Base-by-base conservation (phyloP, 2,888 invertebrate species). In the Cheilosia vernalis region DNA sequence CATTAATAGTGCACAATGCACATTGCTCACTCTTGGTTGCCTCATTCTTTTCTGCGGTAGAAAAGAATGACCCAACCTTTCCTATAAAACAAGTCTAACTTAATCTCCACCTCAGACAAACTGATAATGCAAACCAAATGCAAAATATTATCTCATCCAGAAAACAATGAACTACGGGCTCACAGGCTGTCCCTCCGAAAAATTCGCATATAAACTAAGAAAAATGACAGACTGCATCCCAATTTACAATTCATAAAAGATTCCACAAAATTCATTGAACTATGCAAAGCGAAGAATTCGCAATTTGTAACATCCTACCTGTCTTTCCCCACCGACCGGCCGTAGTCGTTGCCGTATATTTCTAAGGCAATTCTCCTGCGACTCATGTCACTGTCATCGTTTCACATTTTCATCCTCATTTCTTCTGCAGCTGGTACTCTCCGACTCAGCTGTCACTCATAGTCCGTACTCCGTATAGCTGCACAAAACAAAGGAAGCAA, bases 351-450 rank as follows among this genome's bases (percentile, higher is more conserved):
- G 63, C 30, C 55, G 61, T 55, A 4, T 7, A 58, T 44, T 51
- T 79, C 73, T 47, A 40, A 73, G 49, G 56, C 47, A 66, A 80
- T 53, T 53, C 79, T 74, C 66, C 17, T 58, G 64, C 80, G 76
- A 81, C 76, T 85, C 76, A 80, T 85, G 85, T 85, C 81, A 85
- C 66, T 85, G 80, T 81, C 85, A 85, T 80, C 72, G 76, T 85
- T 81, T 81, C 85, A 81, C 81, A 81, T 76, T 80, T 80, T 84
- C 70, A 84, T 80, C 55, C 74, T 70, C 60, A 76, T 70, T 85
- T 85, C 81, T 61, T 51, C 33, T 85, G 85, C 85, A 80, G 80
- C 85, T 81, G 85, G 85, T 84, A 74, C 69, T 73, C 74, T 61
- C 79, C 58, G 64, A 49, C 76, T 85, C 81, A 81, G 85, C 70